Conservation (phyloP, 2,113 vertebrate genomes). For the Istiophorus platypterus region DNA sequence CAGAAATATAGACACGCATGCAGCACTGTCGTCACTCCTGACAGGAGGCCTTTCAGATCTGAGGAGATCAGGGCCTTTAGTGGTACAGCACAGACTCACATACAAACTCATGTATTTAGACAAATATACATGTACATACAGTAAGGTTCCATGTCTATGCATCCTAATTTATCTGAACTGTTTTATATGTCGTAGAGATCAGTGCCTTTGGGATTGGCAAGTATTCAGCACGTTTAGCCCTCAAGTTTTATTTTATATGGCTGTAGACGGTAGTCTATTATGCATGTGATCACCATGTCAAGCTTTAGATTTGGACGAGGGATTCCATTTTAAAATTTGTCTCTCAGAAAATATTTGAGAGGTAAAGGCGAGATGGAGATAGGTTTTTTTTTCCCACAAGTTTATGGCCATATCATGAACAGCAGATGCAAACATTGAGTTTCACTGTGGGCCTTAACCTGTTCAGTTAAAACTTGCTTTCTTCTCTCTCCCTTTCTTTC, state of each 20-base stretch:
- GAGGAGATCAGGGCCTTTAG: conserved; percentile 36
- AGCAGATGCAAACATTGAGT: conserved; percentile 21
- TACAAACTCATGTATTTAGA: conserved; percentile 28
- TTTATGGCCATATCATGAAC: conserved; percentile 46
- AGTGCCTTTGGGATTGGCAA: conserved; percentile 15
- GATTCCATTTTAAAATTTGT: background rate
- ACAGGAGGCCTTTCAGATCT: conserved; percentile 61
- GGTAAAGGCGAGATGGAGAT: background rate
- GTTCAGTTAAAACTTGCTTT: conserved; percentile 30
- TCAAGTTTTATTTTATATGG: background rate
- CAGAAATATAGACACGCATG: conserved; percentile 52
- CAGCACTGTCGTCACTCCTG: conserved; percentile 50
- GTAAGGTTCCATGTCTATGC: conserved; percentile 9
- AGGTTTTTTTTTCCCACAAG: conserved; percentile 23
- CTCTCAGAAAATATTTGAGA: background rate
- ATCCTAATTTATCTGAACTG: background rate
- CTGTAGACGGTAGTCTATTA: background rate
- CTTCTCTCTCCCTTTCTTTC: conserved; percentile 25
- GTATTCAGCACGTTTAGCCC: background rate
- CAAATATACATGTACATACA: conserved; percentile 13
- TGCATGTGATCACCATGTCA: background rate
- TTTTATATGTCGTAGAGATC: conserved; percentile 30
- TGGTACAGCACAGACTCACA: conserved; percentile 24
- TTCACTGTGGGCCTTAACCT: background rate
- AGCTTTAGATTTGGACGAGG: conserved; percentile 12